Evolutionary conservation across 2,888 invertebrate species (phyloP).

Genomic region (Xanthia togata): DNA sequence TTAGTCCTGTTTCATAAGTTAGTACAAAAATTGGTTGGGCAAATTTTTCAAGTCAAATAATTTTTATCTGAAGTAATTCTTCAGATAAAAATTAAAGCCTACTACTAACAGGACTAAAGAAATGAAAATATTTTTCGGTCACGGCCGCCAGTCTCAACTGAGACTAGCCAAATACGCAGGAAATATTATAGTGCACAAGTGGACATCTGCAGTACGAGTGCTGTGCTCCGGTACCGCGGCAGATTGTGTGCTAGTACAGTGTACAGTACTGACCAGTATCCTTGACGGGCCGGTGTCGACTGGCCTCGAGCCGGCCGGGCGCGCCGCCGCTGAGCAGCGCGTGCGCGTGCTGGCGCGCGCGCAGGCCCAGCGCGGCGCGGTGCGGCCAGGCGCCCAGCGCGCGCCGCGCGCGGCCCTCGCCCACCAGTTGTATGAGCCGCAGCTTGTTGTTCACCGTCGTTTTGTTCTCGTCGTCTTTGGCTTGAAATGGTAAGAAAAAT

Average conservation of each 20-base stretch:
- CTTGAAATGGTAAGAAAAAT: conserved; percentile 66
- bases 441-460: conserved; percentile 93
- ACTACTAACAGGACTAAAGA: background rate
- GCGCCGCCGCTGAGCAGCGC: conserved; percentile 93
- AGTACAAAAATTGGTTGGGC: no score
- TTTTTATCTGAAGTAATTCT: no score
- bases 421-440: conserved; percentile 93
- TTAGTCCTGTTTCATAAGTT: no score
- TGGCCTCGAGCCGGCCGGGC: conserved; percentile 64
- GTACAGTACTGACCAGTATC: conserved; percentile 70
- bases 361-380: conserved; percentile 93
- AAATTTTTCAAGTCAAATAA: no score
- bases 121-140: background rate
- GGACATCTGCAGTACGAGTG: no score
- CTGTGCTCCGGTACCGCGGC: no score
- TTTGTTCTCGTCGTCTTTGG: conserved; percentile 87
- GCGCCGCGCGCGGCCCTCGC: conserved; percentile 94
- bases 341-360: conserved; percentile 95
- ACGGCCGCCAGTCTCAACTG: no score
- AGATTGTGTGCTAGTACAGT: background rate
- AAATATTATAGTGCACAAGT: no score
- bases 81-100: background rate
- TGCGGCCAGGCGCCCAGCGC: conserved; percentile 94
- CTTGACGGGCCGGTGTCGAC: conserved; percentile 69
- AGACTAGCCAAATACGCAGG: no score